A percentile compares a stretch with the other conserved stretches of the same genome.
These are phyloP conservation scores for Nylanderia fulva DNA, from an alignment of 1,140 invertebrate genomes.

Conservation along the genomic window DNA sequence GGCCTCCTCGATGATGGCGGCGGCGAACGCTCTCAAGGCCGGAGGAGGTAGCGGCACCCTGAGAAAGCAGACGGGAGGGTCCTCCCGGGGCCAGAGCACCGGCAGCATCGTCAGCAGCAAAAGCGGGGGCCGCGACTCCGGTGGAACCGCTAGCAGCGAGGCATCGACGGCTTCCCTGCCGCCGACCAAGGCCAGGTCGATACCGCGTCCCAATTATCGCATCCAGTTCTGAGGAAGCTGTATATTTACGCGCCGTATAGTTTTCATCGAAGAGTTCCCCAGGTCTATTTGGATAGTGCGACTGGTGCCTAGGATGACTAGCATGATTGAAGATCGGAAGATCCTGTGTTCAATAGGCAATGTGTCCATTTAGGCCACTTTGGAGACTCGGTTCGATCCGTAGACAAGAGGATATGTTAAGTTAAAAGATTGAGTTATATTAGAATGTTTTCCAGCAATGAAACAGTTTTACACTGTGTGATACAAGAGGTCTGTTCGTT, in stretches of 20 bases:
- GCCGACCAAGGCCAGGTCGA: conserved; percentile 86
- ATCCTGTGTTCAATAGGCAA: no score
- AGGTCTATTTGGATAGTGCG: no score
- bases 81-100: conserved; percentile 83
- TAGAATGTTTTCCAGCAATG: no score
- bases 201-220: conserved; percentile 89
- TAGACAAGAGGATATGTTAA: no score
- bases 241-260: background rate
- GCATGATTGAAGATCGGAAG: no score
- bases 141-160: conserved; percentile 86
- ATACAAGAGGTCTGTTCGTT: no score
- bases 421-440: no score
- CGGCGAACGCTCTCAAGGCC: background rate
- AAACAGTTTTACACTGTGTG: no score
- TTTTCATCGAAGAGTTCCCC: no score
- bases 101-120: conserved; percentile 85
- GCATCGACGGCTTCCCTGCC: conserved; percentile 88
- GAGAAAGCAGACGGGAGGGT: conserved; percentile 79
- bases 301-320: no score
- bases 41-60: conserved; percentile 79
- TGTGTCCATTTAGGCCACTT: no score
- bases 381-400: no score
- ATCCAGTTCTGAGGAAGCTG: conserved; percentile 88
- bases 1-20: conserved; percentile 43
- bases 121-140: conserved; percentile 85